Percentiles rank a stretch among this genome's conserved stretches.
phyloP scores from a whole-genome alignment of 2,113 vertebrate genomes.

The Xenotilapia longispinis region DNA sequence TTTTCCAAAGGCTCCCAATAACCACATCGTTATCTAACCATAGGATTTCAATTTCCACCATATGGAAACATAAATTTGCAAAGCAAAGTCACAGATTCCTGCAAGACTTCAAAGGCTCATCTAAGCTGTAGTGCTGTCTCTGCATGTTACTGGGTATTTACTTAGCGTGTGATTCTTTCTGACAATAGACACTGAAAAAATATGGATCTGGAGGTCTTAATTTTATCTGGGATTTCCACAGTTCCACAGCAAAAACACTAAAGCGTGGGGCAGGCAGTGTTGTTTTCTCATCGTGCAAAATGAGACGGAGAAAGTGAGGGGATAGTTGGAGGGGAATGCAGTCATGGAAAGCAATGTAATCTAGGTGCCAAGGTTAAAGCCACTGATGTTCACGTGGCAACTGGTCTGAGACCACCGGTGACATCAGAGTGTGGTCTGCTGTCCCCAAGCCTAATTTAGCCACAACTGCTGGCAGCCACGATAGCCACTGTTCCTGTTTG shows the following conservation, averaged over 20 bases:
- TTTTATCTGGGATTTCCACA: not conserved
- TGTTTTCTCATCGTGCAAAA: not conserved
- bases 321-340: not conserved
- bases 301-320: not conserved
- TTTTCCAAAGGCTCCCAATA: not conserved
- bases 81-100: not conserved
- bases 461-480: not conserved
- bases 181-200: not conserved
- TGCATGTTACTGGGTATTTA: not conserved
- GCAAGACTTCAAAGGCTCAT: not conserved
- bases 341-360: slow-evolving; percentile 26
- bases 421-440: slow-evolving; percentile 38
- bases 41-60: not conserved
- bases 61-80: not conserved
- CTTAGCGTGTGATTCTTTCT: not conserved
- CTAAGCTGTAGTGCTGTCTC: not conserved
- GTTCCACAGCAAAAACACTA: not conserved
- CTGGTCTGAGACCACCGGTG: slow-evolving; percentile 55
- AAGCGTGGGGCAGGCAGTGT: not conserved
- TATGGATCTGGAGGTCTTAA: not conserved
- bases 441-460: slow-evolving; percentile 47
- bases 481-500: slow-evolving; percentile 55
- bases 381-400: slow-evolving; percentile 53
- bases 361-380: slow-evolving; percentile 57
- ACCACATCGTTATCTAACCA: not conserved